These are phyloP conservation scores for Mesoclemmys tuberculata DNA, from an alignment of 2,113 vertebrate species.

Conservation along the genomic window DNA sequence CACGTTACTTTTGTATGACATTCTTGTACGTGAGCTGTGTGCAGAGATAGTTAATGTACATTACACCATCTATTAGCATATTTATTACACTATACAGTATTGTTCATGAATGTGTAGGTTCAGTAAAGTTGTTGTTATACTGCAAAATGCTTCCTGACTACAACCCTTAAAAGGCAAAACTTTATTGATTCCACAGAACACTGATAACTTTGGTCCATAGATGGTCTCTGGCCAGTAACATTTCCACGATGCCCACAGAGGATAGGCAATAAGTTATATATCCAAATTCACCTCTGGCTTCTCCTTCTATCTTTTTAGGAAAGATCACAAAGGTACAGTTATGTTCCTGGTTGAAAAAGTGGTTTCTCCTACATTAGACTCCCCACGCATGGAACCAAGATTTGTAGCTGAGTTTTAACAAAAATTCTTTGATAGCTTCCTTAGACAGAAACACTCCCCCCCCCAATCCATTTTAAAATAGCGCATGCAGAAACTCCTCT, in stretches of 20 bases:
- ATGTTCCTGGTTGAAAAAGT: neutral
- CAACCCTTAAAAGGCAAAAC: conserved; percentile 22
- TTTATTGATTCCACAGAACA: neutral
- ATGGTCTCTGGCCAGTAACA: neutral
- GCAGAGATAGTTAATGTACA: neutral
- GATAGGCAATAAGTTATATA: neutral
- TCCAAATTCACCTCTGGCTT: neutral
- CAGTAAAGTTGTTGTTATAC: neutral
- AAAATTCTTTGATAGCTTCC: conserved; percentile 2
- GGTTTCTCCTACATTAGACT: neutral
- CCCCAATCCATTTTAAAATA: conserved; percentile 42
- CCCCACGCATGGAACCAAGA: neutral
- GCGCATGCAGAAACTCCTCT: conserved; percentile 22
- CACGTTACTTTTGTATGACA: neutral
- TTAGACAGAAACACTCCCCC: neutral
- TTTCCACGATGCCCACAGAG: neutral
- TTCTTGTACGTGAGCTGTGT: neutral
- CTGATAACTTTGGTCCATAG: neutral
- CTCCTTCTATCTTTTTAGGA: fast-evolving
- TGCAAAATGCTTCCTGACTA: neutral
- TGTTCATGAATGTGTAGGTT: neutral
- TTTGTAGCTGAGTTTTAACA: conserved; percentile 26
- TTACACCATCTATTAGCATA: neutral
- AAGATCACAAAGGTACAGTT: neutral
- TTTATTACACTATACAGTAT: neutral